phyloP scores from a whole-genome alignment of 2,888 invertebrate species.

The Latheticus oryzae region DNA sequence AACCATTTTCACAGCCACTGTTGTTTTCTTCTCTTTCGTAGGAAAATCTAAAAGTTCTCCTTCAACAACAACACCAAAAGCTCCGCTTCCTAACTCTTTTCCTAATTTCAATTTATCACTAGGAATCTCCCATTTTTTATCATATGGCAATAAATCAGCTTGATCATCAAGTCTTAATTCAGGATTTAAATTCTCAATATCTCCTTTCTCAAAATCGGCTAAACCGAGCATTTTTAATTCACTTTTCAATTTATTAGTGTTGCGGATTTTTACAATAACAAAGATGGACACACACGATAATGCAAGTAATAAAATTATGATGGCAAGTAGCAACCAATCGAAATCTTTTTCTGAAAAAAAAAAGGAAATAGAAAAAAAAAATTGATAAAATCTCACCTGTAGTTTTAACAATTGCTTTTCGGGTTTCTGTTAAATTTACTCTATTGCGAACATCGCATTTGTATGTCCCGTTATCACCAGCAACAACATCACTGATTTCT shows the following conservation, averaged over 20 bases:
- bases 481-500: not conserved
- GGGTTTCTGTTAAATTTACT: too few species aligned
- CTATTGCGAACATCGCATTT: conserved; percentile 1
- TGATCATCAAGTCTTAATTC: conserved; percentile 92
- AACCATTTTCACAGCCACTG: conserved; percentile 92
- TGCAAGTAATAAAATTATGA: not conserved
- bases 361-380: too few species aligned
- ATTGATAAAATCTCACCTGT: too few species aligned
- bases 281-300: conserved; percentile 52
- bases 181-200: conserved; percentile 84
- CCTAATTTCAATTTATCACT: conserved; percentile 85
- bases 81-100: conserved; percentile 76
- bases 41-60: conserved; percentile 81
- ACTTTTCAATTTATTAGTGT: conserved; percentile 70
- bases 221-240: conserved; percentile 80
- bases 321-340: not conserved
- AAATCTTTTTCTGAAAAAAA: too few species aligned
- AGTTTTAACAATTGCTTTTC: too few species aligned
- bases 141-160: conserved; percentile 92
- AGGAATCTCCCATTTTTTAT: conserved; percentile 91
- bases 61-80: conserved; percentile 90
- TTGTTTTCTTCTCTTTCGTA: conserved; percentile 75
- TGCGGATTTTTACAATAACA: conserved; percentile 67
- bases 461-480: not conserved
- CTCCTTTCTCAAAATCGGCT: conserved; percentile 82